Evolutionary conservation across 1,140 invertebrate species (phyloP).

Genomic region (Bombyx mandarina): DNA sequence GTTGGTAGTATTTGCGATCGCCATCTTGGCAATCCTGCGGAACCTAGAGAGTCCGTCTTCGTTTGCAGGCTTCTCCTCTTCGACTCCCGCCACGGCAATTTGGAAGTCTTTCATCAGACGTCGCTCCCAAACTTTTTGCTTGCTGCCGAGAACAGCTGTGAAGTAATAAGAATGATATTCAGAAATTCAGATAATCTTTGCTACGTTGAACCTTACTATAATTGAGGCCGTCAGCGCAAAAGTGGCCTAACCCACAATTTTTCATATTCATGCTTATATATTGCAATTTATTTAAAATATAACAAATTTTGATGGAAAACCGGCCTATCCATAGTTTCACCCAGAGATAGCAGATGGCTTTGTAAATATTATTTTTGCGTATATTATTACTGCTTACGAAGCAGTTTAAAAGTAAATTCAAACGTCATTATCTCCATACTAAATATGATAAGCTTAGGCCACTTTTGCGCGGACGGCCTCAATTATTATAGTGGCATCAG

Average conservation of each 20-base stretch:
- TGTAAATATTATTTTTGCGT: not conserved
- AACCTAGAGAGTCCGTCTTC: conserved; percentile 79
- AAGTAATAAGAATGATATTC: conserved; percentile 2
- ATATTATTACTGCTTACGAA: too few relatives aligned
- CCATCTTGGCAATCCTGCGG: conserved; percentile 79
- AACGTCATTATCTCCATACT: not conserved
- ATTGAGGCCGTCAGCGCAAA: too few relatives aligned
- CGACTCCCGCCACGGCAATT: conserved; percentile 76
- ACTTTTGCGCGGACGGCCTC: too few relatives aligned
- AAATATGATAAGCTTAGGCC: too few relatives aligned
- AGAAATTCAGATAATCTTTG: not conserved
- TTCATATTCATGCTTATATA: too few relatives aligned
- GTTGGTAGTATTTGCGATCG: conserved; percentile 75
- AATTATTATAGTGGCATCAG: too few relatives aligned
- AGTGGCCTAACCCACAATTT: too few relatives aligned
- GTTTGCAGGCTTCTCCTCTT: conserved; percentile 71
- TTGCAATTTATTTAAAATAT: too few relatives aligned
- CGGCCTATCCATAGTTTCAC: too few relatives aligned
- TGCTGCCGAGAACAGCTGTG: conserved; percentile 77
- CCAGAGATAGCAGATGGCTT: too few relatives aligned
- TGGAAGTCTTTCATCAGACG: conserved; percentile 90
- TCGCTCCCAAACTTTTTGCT: conserved; percentile 86
- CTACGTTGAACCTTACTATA: too few relatives aligned
- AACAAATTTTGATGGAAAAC: too few relatives aligned
- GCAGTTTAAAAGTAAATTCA: not conserved